Base-by-base conservation (phyloP, 64 coral and sea anemone species). In the Montipora capricornis region DNA sequence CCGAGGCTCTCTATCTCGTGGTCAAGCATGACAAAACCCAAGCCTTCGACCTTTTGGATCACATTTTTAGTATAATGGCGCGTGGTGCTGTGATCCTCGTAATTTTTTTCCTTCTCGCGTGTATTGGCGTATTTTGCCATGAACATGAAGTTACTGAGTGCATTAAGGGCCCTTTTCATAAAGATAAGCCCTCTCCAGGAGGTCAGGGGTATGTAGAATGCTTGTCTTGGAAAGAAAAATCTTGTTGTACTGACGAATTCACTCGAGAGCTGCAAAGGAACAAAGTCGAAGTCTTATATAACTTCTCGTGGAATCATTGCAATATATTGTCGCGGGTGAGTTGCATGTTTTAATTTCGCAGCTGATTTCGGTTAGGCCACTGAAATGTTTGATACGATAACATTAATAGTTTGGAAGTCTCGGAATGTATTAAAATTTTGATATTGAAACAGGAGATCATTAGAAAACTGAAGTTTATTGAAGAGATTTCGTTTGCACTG, bases 231-330 rank as follows among this genome's bases (percentile, higher is more conserved):
- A 93, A 95, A 7, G 78, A 95, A 0, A 98, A 88, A 14, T 71
- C 94, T 5, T 98, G 96, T 11, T 98, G 96, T 46, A 98, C 91
- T 0, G 91, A 94, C 3, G 44, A 95, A 19, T 95, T 98, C 50
- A 98, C 96, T 1, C 50, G 48, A 20, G 76, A 90, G 73, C 88
- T 98, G 19, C 76, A 89, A 44, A 60, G 3, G 7, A 90, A 79
- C 49, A 37, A 73, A 1, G 88, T 87, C 0, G 89, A 94, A 77
- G 78, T 88, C 7, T 58, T 98, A 5, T 90, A 89, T 49, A 98
- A 95, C 55, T 98, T 95, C 52, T 87, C 91, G 20, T 97, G 92
- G 91, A 75, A 94, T 48, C 89, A 94, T 47, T 97, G 95, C 51
- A 75, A 59, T 0, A 94, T 94, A 81, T 52, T 87, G 47, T 90